Evolutionary conservation across 2,888 invertebrate genomes (phyloP).

Genomic region (Lysandra bellargus): DNA sequence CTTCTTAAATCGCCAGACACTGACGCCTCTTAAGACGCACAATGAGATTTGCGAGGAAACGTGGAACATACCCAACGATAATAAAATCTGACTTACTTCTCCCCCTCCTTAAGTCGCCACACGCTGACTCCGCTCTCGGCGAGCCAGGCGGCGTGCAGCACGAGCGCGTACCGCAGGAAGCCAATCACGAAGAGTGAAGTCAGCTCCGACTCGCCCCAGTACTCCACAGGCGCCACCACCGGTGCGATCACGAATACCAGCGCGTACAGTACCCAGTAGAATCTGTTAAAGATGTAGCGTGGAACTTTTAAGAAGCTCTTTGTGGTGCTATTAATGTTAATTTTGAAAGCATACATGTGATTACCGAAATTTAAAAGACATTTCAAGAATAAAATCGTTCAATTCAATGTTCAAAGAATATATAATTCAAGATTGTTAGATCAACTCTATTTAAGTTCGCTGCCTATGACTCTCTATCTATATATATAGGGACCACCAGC

Average conservation of each 20-base stretch:
- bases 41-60: background rate
- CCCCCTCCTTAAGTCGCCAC: slow-evolving; percentile 86
- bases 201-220: slow-evolving; percentile 86
- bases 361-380: background rate
- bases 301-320: background rate
- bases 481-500: too few relatives aligned
- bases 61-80: background rate
- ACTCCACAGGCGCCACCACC: slow-evolving; percentile 88
- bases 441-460: too few relatives aligned
- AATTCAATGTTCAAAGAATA: too few relatives aligned
- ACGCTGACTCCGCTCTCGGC: slow-evolving; percentile 86
- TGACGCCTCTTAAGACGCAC: slow-evolving; percentile 76
- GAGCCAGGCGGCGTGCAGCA: slow-evolving; percentile 84
- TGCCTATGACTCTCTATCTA: too few relatives aligned
- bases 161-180: slow-evolving; percentile 84
- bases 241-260: slow-evolving; percentile 85
- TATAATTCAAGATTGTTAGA: too few relatives aligned
- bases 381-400: background rate
- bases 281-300: slow-evolving; percentile 68
- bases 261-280: slow-evolving; percentile 85
- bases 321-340: background rate
- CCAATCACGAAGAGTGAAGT: slow-evolving; percentile 84
- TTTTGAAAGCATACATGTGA: background rate
- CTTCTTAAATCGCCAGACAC: slow-evolving; percentile 47
- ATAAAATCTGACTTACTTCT: slow-evolving; percentile 81